A percentile compares a stretch with the other conserved stretches of the same genome.
Evolutionary conservation across 2,113 vertebrate species (phyloP).

Genomic region (Triplophysa tibetana): DNA sequence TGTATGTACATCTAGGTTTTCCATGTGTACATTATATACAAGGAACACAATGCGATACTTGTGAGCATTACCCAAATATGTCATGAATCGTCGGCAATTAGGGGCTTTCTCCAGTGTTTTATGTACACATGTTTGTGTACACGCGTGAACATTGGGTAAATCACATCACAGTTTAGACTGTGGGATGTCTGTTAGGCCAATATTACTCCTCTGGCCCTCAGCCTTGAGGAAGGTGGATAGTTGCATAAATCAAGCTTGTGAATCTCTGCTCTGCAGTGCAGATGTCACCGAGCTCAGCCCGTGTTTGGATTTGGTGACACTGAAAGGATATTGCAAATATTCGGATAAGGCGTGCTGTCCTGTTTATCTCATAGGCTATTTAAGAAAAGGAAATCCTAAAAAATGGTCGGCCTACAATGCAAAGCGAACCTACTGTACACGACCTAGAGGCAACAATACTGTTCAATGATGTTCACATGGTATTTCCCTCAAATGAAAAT

Average conservation of each 20-base stretch:
- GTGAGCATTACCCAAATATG: neutral
- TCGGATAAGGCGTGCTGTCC: neutral
- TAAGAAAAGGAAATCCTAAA: neutral
- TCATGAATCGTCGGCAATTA: constrained; percentile 13
- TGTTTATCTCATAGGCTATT: neutral
- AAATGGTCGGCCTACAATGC: neutral
- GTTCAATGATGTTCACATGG: neutral
- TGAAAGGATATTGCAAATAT: neutral
- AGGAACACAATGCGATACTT: neutral
- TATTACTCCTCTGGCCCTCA: constrained; percentile 44
- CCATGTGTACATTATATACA: neutral
- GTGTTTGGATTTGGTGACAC: constrained; percentile 37
- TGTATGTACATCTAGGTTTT: neutral
- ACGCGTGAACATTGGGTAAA: constrained; percentile 28
- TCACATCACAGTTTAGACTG: constrained; percentile 46
- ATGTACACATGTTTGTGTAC: constrained; percentile 31
- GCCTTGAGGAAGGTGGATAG: constrained; percentile 56
- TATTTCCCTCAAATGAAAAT: constrained; percentile 4
- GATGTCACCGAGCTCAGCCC: constrained; percentile 45
- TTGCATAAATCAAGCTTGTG: constrained; percentile 59
- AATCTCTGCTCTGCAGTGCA: constrained; percentile 51
- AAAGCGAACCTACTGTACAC: neutral
- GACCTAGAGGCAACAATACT: neutral
- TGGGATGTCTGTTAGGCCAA: constrained; percentile 47
- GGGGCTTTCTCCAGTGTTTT: constrained; percentile 40